Base-by-base conservation (phyloP, 1,140 invertebrate genomes). In the Zaprionus vittiger region DNA sequence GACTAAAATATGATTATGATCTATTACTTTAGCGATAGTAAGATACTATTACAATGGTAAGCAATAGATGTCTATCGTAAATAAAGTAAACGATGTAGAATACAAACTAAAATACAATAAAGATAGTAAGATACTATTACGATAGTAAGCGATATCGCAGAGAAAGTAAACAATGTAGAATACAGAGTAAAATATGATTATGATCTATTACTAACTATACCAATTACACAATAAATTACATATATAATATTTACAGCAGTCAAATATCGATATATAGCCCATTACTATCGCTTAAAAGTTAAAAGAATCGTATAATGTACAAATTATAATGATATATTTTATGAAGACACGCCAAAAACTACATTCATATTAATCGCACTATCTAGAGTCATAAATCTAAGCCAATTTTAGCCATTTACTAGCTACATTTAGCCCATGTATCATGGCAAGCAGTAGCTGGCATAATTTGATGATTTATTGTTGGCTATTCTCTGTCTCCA, bases 321-420 rank as follows among this genome's bases (percentile, higher is more conserved):
- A 47, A 47, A 47, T 20, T 47, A 17, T 17, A 44, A 44, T 47
- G 6, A 9, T 47, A 47, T 17, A n/a, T 41, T 41, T 41, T 17
- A n/a, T n/a, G 2, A 44, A 44, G 31, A 34, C 31, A 34, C 31
- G 31, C 31, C 31, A 44, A 44, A 44, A 17, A n/a, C n/a, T 2
- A 47, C n/a, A 47, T 17, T 47, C 5, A 17, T 17, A 7, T 4
- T 47, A 17, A 9, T n/a, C 41, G 41, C 41, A 7, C n/a, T 47
- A 47, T 47, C 41, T 47, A 7, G 2, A n/a, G 6, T 47, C 41
- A 17, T 47, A 47, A 47, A 47, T 47, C 17, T 17, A 17, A 47
- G 41, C n/a, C 41, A 47, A 47, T 47, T 47, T 47, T 17, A 47
- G 41, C 41, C 41, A 47, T 47, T 47, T 47, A 47, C 41, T 47